These are phyloP conservation scores for Bombus picipes DNA, from an alignment of 1,140 invertebrate genomes.

Conservation along the genomic window DNA sequence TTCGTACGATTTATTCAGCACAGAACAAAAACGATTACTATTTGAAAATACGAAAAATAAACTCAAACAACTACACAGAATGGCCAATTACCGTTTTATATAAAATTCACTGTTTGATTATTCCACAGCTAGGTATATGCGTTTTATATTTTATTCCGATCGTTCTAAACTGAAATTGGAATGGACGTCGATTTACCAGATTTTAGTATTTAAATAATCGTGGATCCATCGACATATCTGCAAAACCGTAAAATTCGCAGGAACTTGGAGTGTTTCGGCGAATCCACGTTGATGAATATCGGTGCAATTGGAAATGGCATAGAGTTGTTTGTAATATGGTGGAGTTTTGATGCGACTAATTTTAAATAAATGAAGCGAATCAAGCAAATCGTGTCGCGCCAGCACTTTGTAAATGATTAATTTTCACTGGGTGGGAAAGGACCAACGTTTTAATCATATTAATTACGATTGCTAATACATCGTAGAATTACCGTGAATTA, in stretches of 20 bases:
- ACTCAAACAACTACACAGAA: too few relatives aligned
- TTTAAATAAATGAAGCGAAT: conserved; percentile 10
- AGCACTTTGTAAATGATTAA: conserved; percentile 4
- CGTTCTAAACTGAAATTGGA: neutral
- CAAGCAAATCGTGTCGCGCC: neutral
- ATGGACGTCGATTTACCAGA: neutral
- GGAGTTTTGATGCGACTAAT: conserved; percentile 12
- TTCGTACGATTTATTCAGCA: too few relatives aligned
- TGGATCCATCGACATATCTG: neutral
- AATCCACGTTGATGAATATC: neutral
- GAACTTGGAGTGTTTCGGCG: too few relatives aligned
- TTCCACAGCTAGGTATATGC: too few relatives aligned
- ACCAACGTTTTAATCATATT: conserved; percentile 17
- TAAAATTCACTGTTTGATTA: too few relatives aligned
- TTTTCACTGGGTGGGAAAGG: neutral
- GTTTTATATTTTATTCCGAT: too few relatives aligned
- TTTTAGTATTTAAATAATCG: neutral
- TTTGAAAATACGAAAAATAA: too few relatives aligned
- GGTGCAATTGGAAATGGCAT: neutral
- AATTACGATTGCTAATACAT: conserved; percentile 9
- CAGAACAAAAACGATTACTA: too few relatives aligned
- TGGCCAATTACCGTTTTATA: too few relatives aligned
- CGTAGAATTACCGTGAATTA: neutral
- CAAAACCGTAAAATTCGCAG: neutral
- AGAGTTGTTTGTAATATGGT: too few relatives aligned